phyloP scores from a whole-genome alignment of 2,888 invertebrate genomes.

The Podabrus alpinus region DNA sequence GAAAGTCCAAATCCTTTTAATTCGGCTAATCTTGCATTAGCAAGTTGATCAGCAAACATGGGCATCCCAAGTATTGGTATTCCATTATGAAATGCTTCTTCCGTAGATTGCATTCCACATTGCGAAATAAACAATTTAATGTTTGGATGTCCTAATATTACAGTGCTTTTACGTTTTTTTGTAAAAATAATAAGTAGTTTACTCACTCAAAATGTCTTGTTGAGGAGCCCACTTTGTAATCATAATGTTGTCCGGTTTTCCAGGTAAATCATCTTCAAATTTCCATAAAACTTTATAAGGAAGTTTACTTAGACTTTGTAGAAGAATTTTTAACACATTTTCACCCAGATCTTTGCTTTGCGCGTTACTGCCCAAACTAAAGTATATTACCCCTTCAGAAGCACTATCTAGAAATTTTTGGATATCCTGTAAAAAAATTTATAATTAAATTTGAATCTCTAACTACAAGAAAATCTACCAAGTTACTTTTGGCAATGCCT shows the following conservation, averaged over 20 bases:
- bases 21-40: background rate
- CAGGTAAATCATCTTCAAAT: conserved; percentile 46
- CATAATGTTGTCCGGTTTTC: conserved; percentile 50
- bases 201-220: conserved; percentile 50
- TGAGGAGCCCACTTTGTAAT: conserved; percentile 54
- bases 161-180: too few relatives aligned
- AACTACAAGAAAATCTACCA: too few relatives aligned
- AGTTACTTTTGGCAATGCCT: background rate
- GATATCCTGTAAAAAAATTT: background rate
- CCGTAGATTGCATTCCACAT: background rate
- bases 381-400: conserved; percentile 34
- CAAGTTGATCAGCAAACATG: background rate
- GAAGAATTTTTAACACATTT: conserved; percentile 42
- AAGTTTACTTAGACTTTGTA: conserved; percentile 49
- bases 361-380: conserved; percentile 10
- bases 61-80: background rate
- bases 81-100: background rate
- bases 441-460: background rate
- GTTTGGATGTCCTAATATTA: background rate
- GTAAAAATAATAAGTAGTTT: background rate
- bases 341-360: conserved; percentile 24
- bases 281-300: conserved; percentile 56
- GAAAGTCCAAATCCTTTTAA: background rate
- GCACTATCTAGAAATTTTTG: background rate
- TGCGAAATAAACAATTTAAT: background rate